Evolutionary conservation across 2,888 invertebrate species (phyloP), one percentile per base, ranked within the genome.

Genomic region (Thecocarcelia acutangulata): DNA sequence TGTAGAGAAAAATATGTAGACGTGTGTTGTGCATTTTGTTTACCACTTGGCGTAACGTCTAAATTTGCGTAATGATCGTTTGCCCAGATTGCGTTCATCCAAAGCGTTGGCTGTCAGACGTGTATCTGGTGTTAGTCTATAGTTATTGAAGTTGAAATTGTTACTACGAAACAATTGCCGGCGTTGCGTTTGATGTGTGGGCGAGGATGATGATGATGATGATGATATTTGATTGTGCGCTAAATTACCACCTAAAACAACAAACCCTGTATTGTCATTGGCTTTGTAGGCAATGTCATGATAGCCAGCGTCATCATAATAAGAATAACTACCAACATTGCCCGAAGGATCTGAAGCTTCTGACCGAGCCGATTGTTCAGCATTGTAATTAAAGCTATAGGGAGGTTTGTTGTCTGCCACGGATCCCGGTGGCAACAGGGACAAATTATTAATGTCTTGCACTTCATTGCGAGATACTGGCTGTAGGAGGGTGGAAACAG

Each of bases 231-330:
- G 64, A 52, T 59, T 72, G 11, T 66, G 85, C 11, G 88, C 86
- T 83, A 91, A 87, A 84, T 87, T 90, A 48, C 91, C 90, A 56
- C 90, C 90, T 81, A 89, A 88, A 50, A 89, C 87, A 48, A 88
- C 86, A 85, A 95, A 95, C 0, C 95, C 95, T 0, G 93, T 94
- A 85, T 93, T 93, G 73, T 94, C 92, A 0, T 94, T 95, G n/a
- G 95, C 95, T 81, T 94, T 93, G 88, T 94, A 95, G 73, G 93
- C 92, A 0, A 95, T 93, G 85, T 94, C 94, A 87, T 95, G 94
- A n/a, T 93, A 91, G 0, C 95, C 95, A 2, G 94, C 93, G 85
- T 94, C 94, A 86, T 95, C 94, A 21, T 93, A 91, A 87, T 93
- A 95, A 0, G 94, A 93, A 88, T 95, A 95, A 85, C 92, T 92